Evolutionary conservation across 2,797 vertebrate genomes (phyloP), one percentile per base, ranked within the genome.

Genomic region (Nannoperca australis): DNA sequence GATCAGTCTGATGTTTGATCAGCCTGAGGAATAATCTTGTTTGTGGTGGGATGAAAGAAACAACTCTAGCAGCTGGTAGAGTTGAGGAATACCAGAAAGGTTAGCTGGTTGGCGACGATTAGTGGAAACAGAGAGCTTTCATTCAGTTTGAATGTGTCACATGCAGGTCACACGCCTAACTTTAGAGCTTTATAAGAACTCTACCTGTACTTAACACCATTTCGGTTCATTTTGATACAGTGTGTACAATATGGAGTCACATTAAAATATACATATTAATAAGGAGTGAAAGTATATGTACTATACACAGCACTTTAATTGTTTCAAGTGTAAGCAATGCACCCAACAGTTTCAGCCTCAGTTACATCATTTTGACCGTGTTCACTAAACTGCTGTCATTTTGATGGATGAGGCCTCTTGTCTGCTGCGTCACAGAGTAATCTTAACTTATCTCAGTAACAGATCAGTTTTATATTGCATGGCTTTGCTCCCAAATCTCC

Each of bases 21-120:
- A 78, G 65, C 32, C 36, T 49, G 38, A 68, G 13, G 47, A 76
- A 87, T 78, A 54, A 59, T 47, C 36, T 38, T 82, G 66, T 85
- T 84, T 70, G 63, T 30, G 54, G 50, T 62, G 36, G 62, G 44
- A 72, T 83, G 69, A 76, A 83, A 81, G 65, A 66, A 88, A 70
- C 65, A 17, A 56, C 68, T 56, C 45, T 13, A 68, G 61, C 51
- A 70, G 74, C 76, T 62, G 56, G 14, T 50, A 17, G 10, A 22
- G 15, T 24, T 76, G 32, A 79, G 76, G 24, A 53, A 56, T 20
- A 73, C 1, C 65, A 53, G 69, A 50, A 6, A 63, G 40, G 47
- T 60, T 59, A 45, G 30, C 24, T 32, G 17, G 13, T 24, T 15
- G 70, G n/a, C 9, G 0, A 4, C 38, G n/a, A 64, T 73, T 49